Evolutionary conservation across 2,888 invertebrate genomes (phyloP).

Genomic region (Lithophane ornitopus): DNA sequence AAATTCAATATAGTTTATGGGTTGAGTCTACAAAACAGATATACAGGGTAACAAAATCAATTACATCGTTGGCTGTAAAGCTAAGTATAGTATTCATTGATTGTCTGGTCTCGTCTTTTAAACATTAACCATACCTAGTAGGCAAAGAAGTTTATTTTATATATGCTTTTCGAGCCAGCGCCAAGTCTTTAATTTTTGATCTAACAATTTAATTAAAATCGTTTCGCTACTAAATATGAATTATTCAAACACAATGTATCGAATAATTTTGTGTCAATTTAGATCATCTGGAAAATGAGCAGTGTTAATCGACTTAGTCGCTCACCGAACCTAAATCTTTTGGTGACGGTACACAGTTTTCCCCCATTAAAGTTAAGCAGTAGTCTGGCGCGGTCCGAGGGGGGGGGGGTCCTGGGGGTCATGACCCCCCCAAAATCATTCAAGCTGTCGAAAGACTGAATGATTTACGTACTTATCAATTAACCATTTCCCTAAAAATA

Average conservation of each 20-base stretch:
- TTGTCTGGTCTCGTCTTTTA: neutral
- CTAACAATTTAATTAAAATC: neutral
- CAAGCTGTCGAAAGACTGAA: too few species aligned
- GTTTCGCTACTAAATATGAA: neutral
- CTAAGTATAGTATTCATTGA: neutral
- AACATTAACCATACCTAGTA: neutral
- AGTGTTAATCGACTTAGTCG: neutral
- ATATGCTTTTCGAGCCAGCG: neutral
- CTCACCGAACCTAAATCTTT: neutral
- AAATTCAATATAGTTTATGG: slow-evolving; percentile 34
- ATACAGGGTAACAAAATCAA: neutral
- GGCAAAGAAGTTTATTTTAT: neutral
- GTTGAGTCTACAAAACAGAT: slow-evolving; percentile 3
- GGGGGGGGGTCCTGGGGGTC: too few species aligned
- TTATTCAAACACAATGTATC: neutral
- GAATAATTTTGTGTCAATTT: neutral
- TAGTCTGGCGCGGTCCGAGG: too few species aligned
- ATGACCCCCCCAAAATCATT: too few species aligned
- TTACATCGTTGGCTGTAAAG: neutral
- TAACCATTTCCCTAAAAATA: too few species aligned
- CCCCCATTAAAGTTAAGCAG: slow-evolving; percentile 40
- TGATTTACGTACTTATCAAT: too few species aligned
- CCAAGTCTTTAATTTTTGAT: neutral
- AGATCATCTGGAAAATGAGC: neutral
- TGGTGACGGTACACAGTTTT: slow-evolving; percentile 16